Base-by-base conservation (phyloP, 2,888 invertebrate species). In the Drosophila subquinaria region DNA sequence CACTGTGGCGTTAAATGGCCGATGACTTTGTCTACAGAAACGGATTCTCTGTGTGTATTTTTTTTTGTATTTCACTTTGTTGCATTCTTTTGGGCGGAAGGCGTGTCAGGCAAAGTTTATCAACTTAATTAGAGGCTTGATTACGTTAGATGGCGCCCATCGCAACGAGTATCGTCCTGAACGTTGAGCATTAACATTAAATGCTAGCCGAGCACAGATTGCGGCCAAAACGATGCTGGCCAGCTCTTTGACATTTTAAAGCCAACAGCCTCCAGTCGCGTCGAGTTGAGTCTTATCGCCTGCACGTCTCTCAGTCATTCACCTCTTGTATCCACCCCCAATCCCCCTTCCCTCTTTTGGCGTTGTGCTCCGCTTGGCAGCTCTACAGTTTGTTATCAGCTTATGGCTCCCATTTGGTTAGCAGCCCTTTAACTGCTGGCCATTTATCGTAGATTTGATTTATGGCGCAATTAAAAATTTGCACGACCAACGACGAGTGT, bases 91-190 rank as follows among this genome's bases (percentile, higher is more conserved):
- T 50, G 47, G 51, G 36, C 35, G 38, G 43, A 11, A 50, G 42
- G 42, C 64, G 80, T 76, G 69, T 48, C 80, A 64, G 53, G 20
- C 43, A 79, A 81, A 89, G 86, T 84, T 89, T 89, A 82, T 87
- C 88, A 89, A 84, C 88, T 84, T 84, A 89, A 84, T 84, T 84
- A 84, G 84, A 89, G 89, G 82, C 89, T 87, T 89, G 89, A 84
- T 84, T 87, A 84, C 84, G 80, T 81, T 73, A 66, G 75, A 65
- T 64, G 81, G 68, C 66, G 78, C 68, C 73, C 73, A 76, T 79
- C 73, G 72, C 77, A 8, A 8, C 30, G 30, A 30, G 30, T 69
- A 52, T 56, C 55, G 38, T n/a, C 11, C 53, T 35, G 52, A 79
- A 52, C 64, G 61, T 42, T 40, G 40, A 69, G 53, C 80, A 88